Evolutionary conservation across 2,113 vertebrate genomes (phyloP).

Genomic region (Axis porcinus): DNA sequence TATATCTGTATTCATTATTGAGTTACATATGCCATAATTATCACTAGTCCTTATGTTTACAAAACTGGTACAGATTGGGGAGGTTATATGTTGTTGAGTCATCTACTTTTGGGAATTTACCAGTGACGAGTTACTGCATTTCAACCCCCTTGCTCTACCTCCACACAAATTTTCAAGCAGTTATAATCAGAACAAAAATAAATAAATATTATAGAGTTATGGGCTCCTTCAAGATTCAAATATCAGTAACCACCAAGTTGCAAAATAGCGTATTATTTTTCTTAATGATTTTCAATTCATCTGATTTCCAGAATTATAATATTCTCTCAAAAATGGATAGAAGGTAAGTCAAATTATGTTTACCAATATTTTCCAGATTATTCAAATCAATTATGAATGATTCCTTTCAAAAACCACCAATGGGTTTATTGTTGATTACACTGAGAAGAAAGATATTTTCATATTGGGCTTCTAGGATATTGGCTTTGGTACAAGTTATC

Average conservation of each 20-base stretch:
- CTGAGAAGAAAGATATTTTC: neutral
- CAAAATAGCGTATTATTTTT: neutral
- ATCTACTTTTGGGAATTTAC: conserved; percentile 44
- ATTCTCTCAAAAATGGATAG: neutral
- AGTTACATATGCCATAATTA: conserved; percentile 4
- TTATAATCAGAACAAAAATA: neutral
- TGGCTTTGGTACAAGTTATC: neutral
- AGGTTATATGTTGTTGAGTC: conserved; percentile 12
- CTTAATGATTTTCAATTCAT: neutral
- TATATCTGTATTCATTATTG: neutral
- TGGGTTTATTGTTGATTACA: neutral
- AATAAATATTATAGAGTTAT: neutral
- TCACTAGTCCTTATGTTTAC: conserved; percentile 31
- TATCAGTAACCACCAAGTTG: neutral
- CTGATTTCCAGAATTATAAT: neutral
- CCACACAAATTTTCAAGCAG: neutral
- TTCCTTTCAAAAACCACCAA: neutral
- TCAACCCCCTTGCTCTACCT: neutral
- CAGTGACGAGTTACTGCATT: neutral
- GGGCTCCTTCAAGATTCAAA: neutral
- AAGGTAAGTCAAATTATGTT: neutral
- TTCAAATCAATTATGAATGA: neutral
- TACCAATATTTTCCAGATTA: neutral
- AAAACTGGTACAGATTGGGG: conserved; percentile 24
- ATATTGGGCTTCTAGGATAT: neutral